Base-by-base conservation (phyloP, 1,140 invertebrate species). In the Drosophila nigrodunni region DNA sequence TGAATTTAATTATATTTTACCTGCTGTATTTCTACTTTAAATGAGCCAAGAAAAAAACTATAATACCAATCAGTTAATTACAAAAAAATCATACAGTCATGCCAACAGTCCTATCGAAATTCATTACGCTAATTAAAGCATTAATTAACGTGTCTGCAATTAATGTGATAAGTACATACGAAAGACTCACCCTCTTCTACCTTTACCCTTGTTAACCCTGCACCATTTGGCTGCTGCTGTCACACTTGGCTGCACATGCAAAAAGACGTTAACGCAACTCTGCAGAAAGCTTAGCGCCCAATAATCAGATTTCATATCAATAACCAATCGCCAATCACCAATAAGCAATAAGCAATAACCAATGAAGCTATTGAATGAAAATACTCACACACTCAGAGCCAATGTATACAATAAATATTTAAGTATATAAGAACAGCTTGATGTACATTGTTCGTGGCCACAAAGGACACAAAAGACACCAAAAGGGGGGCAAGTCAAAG, bases 231-330 rank as follows among this genome's bases (percentile, higher is more conserved):
- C 15, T 34, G n/a, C 50, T 52, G 25, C 44, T 65, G 52, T 0
- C 61, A 72, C 69, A 60, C 54, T 66, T 76, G 60, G 54, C 2
- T 76, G 73, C 73, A 71, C 73, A 65, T 60, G 59, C 67, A 75
- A 52, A 75, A 52, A 65, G 46, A 44, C 41, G 58, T 49, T 64
- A 59, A 15, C 54, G 37, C 25, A 35, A 60, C 9, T 41, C 59
- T 54, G 60, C 69, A 41, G 69, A 71, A 57, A 25, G 54, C 35
- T 57, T 18, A 57, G 46, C 60, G 49, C 65, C 41, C 39, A 46
- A 66, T 66, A 73, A 77, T 73, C 74, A 50, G 61, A 73, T 77
- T 77, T 77, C 21, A 61, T 77, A 77, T 77, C 74, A 77, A 77
- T 77, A 77, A 73, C 52, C 74, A 77, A 73, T 77, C 73, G 66